These are phyloP conservation scores for Pocillopora damicornis DNA, from an alignment of 64 coral and sea anemone species.

Conservation along the genomic window DNA sequence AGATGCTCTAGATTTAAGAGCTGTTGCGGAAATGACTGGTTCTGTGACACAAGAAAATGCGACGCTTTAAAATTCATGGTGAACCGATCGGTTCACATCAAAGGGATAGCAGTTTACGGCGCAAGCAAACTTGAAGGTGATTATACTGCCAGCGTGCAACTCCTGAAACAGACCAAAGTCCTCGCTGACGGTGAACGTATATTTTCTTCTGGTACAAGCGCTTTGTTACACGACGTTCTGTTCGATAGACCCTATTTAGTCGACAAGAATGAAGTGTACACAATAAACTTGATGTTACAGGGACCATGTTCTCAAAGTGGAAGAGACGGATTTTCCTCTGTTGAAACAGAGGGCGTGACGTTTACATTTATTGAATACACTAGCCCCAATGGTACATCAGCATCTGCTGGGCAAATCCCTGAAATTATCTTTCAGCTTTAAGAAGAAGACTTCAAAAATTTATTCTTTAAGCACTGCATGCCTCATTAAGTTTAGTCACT, in stretches of 20 bases:
- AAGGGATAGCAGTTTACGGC: slow-evolving; percentile 77
- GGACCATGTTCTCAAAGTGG: slow-evolving; percentile 85
- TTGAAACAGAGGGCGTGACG: slow-evolving; percentile 44
- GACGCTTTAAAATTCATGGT: slow-evolving; percentile 86
- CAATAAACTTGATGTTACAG: slow-evolving; percentile 58
- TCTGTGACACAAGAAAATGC: slow-evolving; percentile 83
- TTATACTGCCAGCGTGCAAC: slow-evolving; percentile 50
- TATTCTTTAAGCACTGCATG: no score
- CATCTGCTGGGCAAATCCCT: slow-evolving; percentile 80
- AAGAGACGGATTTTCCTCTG: slow-evolving; percentile 60
- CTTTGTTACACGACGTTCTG: slow-evolving; percentile 62
- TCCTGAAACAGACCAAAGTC: slow-evolving; percentile 55
- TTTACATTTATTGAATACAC: slow-evolving; percentile 82
- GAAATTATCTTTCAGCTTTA: slow-evolving; percentile 81
- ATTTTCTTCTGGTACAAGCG: slow-evolving; percentile 62
- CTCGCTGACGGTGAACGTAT: slow-evolving; percentile 62
- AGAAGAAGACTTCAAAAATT: neutral
- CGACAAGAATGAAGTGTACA: slow-evolving; percentile 72
- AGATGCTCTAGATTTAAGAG: slow-evolving; percentile 82
- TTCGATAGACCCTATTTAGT: slow-evolving; percentile 61
- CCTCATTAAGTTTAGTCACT: no score
- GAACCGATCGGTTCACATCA: slow-evolving; percentile 55
- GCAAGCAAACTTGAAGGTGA: slow-evolving; percentile 73
- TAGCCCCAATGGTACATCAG: slow-evolving; percentile 77
- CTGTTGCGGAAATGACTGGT: slow-evolving; percentile 92